Conservation (phyloP, 2,797 vertebrate species). For the Enteromius radiatus region DNA sequence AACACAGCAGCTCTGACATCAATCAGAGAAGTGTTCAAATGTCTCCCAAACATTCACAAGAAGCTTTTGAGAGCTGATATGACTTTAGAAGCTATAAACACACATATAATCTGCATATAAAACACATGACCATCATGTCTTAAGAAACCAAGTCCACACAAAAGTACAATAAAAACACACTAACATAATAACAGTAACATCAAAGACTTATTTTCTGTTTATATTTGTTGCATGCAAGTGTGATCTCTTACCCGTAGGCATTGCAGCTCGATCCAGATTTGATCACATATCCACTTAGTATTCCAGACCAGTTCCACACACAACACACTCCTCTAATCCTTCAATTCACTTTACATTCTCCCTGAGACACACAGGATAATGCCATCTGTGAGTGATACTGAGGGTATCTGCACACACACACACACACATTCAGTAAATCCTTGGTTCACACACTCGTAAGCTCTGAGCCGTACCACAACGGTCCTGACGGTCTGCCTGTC, state of each 20-base stretch:
- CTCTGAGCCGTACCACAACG: slow-evolving; percentile 12
- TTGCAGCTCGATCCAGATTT: slow-evolving; percentile 32
- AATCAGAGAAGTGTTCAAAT: slow-evolving; percentile 29
- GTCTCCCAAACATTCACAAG: neutral
- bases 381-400: slow-evolving; percentile 14
- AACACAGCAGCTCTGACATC: slow-evolving; percentile 26
- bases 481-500: slow-evolving; percentile 33
- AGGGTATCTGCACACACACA: slow-evolving; percentile 21
- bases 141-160: neutral
- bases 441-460: slow-evolving; percentile 18
- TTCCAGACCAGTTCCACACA: slow-evolving; percentile 38
- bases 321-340: slow-evolving; percentile 32
- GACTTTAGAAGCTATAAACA: neutral
- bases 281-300: slow-evolving; percentile 58
- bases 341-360: slow-evolving; percentile 41
- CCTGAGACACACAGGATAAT: neutral
- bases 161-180: neutral
- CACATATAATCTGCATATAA: neutral
- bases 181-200: neutral
- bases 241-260: slow-evolving; percentile 43
- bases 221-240: neutral
- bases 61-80: neutral
- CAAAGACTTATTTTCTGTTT: neutral
- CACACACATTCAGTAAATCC: slow-evolving; percentile 33
- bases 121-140: neutral